Evolutionary conservation across 2,888 invertebrate genomes (phyloP).

Genomic region (Hetaerina titia): DNA sequence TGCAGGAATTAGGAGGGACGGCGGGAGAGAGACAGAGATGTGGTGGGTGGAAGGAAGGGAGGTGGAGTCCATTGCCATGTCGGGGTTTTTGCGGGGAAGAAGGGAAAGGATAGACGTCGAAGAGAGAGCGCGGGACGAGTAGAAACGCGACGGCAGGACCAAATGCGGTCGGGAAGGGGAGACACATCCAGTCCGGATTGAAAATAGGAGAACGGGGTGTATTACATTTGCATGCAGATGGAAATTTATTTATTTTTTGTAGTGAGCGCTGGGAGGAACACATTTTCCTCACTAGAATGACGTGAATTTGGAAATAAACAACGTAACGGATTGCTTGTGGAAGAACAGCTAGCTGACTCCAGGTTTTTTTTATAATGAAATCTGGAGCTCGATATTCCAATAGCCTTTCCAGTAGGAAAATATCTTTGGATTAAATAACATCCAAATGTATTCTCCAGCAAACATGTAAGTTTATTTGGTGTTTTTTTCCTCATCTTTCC

Average conservation of each 20-base stretch:
- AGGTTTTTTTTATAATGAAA: background rate
- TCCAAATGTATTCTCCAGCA: too few species aligned
- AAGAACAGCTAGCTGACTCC: background rate
- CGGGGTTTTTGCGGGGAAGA: background rate
- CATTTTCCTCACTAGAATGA: background rate
- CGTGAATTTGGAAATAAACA: background rate
- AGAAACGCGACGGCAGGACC: background rate
- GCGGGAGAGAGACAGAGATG: background rate
- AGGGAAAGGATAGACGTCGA: background rate
- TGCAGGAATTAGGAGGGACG: background rate
- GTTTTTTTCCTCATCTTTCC: too few species aligned
- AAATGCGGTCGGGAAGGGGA: background rate
- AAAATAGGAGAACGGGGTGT: conserved; percentile 12
- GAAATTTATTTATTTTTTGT: background rate
- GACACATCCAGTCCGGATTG: background rate
- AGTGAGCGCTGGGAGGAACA: background rate
- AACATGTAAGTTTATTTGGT: too few species aligned
- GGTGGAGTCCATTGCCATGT: background rate
- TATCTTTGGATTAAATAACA: too few species aligned
- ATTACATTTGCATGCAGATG: conserved; percentile 39
- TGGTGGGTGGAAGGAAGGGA: background rate
- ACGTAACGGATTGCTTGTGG: background rate
- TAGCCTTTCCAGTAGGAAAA: too few species aligned
- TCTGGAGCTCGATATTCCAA: background rate
- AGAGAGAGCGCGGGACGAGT: background rate